Evolutionary conservation across 2,113 vertebrate species (phyloP).

Genomic region (Speoplatyrhinus poulsoni): DNA sequence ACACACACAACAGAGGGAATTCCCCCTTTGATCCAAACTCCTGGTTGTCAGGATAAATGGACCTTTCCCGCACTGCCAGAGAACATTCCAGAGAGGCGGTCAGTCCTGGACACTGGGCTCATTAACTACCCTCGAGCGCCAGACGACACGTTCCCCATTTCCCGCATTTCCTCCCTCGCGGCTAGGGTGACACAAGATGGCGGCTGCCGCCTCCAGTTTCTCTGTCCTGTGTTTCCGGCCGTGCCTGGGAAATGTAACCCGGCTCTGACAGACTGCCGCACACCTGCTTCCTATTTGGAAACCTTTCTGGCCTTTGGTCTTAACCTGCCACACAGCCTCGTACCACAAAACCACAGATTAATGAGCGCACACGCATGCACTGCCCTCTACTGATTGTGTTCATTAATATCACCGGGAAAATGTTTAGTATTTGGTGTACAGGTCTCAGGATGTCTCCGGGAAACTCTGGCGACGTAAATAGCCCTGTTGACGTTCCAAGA

Average conservation of each 20-base stretch:
- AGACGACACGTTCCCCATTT: slow-evolving; percentile 61
- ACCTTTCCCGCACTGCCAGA: slow-evolving; percentile 5
- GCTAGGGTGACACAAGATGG: slow-evolving; percentile 67
- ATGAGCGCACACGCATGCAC: slow-evolving; percentile 27
- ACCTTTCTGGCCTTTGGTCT: slow-evolving; percentile 32
- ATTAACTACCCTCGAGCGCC: slow-evolving; percentile 67
- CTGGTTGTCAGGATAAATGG: slow-evolving; percentile 47
- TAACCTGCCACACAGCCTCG: slow-evolving; percentile 56
- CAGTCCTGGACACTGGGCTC: slow-evolving; percentile 55
- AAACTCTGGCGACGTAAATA: not conserved
- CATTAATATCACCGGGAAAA: slow-evolving; percentile 13
- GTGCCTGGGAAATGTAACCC: slow-evolving; percentile 71
- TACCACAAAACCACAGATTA: slow-evolving; percentile 30
- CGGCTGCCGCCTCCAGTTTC: slow-evolving; percentile 61
- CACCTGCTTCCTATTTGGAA: slow-evolving; percentile 70
- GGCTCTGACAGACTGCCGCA: slow-evolving; percentile 59
- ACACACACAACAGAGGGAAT: slow-evolving; percentile 41
- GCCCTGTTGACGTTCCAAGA: slow-evolving; percentile 18
- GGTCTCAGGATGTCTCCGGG: not conserved
- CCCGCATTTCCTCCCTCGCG: slow-evolving; percentile 67
- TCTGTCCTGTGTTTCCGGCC: slow-evolving; percentile 62
- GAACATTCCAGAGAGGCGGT: slow-evolving; percentile 62
- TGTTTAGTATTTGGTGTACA: slow-evolving; percentile 8
- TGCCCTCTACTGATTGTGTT: slow-evolving; percentile 32
- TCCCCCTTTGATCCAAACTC: slow-evolving; percentile 58